Evolutionary conservation across 53 echinoderm and acorn worm species (phyloP).

Genomic region (Mesocentrotus franciscanus): DNA sequence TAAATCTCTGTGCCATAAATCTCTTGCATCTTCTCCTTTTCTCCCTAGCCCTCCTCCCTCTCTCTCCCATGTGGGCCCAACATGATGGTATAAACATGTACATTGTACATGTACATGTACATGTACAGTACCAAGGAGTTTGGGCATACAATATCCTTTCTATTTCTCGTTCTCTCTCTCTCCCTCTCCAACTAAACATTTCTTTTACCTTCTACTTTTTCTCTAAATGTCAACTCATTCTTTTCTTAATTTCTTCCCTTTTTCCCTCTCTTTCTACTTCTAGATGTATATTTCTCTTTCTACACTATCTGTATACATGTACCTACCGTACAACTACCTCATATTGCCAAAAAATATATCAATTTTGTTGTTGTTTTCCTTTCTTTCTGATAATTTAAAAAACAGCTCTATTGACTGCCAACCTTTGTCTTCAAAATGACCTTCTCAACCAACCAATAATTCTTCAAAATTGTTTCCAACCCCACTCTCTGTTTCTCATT

Average conservation of each 20-base stretch:
- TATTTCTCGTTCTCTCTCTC: background rate
- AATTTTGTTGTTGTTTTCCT: background rate
- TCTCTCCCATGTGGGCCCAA: background rate
- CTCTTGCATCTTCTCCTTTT: background rate
- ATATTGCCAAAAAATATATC: too few relatives aligned
- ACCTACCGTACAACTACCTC: background rate
- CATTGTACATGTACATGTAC: too few relatives aligned
- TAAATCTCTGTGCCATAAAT: slow-evolving; percentile 10
- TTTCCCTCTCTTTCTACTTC: background rate
- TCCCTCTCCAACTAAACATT: background rate
- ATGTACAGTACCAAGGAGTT: too few relatives aligned
- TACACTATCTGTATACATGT: too few relatives aligned
- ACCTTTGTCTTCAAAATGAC: background rate
- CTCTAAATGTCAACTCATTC: background rate
- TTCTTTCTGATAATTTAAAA: background rate
- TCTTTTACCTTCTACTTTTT: background rate
- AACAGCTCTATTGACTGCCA: background rate
- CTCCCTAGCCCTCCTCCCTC: background rate
- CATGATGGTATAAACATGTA: too few relatives aligned
- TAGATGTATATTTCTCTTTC: background rate
- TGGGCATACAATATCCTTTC: background rate
- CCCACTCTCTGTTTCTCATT: slow-evolving; percentile 22
- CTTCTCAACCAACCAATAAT: slow-evolving; percentile 1
- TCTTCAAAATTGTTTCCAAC: background rate
- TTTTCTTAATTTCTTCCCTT: too few relatives aligned